Base-by-base conservation (phyloP, 2,797 vertebrate genomes). In the Intellagama lesueurii region DNA sequence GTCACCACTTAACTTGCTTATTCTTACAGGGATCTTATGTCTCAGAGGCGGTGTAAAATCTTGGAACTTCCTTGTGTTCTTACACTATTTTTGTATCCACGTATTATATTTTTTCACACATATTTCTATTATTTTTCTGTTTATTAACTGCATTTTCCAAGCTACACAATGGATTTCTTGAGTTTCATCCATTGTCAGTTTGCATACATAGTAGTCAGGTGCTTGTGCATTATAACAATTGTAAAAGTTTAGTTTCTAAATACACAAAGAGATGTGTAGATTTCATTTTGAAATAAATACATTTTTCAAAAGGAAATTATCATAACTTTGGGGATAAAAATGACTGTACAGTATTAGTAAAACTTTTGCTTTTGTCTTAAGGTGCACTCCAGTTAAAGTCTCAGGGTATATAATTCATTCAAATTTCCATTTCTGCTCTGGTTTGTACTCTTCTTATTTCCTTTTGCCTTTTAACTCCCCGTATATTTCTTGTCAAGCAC, bases 401-500 rank as follows among this genome's bases (percentile, higher is more conserved):
- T 86, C 1, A 4, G 4, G 66, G 35, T 8, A 17, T 16, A 89
- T 1, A 3, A 90, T 92, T 93, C 73, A 78, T 90, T 91, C 0
- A 14, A 88, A 70, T 88, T 88, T 76, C 64, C 28, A 84, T 44
- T 56, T 32, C 4, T 60, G 30, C 56, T 40, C 5, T 60, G 64
- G 91, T 49, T 26, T 68, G 30, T 85, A 1, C 83, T 91, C 47
- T 47, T 90, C 90, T 8, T 89, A 91, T 91, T 88, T 85, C 60
- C 1, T 87, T 1, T 86, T 72, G 56, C 78, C 90, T 95, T 96
- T 94, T 82, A 90, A 77, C 79, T 94, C 88, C 93, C 92, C 56
- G 28, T 95, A 88, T 77, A 81, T 91, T 60, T 95, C 95, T 94
- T 94, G 89, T 76, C 86, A 93, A 92, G 79, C 30, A 12, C 2